A percentile compares a stretch with the other conserved stretches of the same genome.
phyloP scores from a whole-genome alignment of 1,140 invertebrate genomes.

The Eurytemora carolleeae region DNA sequence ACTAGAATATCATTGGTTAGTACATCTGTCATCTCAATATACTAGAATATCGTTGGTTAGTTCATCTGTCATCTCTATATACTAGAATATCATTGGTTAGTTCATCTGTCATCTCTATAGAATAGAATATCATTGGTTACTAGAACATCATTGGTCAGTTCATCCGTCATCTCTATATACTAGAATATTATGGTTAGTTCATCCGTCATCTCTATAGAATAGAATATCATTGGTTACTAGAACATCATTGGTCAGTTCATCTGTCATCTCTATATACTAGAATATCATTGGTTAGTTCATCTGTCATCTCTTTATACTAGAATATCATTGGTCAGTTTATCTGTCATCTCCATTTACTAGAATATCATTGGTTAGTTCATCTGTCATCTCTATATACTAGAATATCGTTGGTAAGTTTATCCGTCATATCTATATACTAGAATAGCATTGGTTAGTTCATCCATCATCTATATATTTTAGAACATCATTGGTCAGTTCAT shows the following conservation, averaged over 20 bases:
- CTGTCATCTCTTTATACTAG: no score
- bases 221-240: not conserved
- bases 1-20: slow-evolving; percentile 12
- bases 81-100: slow-evolving; percentile 12
- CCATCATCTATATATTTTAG: no score
- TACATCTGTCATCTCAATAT: not conserved
- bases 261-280: no score
- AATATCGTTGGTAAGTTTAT: no score
- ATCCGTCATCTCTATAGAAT: slow-evolving; percentile 14
- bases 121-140: slow-evolving; percentile 1
- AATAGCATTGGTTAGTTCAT: no score
- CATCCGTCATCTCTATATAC: not conserved
- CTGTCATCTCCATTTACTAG: no score
- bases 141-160: slow-evolving; percentile 4
- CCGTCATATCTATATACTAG: no score
- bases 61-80: slow-evolving; percentile 10
- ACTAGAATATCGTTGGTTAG: not conserved
- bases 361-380: no score
- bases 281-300: no score
- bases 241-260: slow-evolving; percentile 2
- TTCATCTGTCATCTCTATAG: not conserved
- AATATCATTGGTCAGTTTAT: no score
- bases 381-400: no score
- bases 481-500: no score
- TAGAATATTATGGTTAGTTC: not conserved